Evolutionary conservation across 2,888 invertebrate species (phyloP).

Genomic region (Acholoe squamosa): DNA sequence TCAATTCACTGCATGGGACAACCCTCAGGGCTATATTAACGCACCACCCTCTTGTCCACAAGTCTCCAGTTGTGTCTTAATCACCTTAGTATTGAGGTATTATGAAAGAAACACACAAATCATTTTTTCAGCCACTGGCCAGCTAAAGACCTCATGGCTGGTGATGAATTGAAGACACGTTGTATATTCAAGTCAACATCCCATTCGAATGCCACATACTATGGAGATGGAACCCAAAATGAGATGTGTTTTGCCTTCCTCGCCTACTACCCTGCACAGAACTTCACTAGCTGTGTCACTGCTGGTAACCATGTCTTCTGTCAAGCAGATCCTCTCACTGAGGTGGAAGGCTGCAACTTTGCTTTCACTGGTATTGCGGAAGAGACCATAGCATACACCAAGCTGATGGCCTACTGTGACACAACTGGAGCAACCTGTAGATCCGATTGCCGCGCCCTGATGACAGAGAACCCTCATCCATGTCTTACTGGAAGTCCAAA

Average conservation of each 20-base stretch:
- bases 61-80: too few relatives aligned
- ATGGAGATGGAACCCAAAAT: conserved; percentile 66
- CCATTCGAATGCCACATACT: conserved; percentile 37
- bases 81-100: too few relatives aligned
- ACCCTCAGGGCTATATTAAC: too few relatives aligned
- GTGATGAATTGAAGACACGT: conserved; percentile 69
- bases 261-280: conserved; percentile 52
- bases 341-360: neutral
- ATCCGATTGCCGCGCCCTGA: neutral
- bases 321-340: neutral
- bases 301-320: neutral
- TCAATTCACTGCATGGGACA: too few relatives aligned
- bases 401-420: neutral
- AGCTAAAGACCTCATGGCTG: conserved; percentile 68
- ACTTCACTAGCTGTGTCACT: neutral
- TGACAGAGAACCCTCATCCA: neutral
- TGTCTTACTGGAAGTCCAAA: conserved; percentile 2
- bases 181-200: conserved; percentile 68
- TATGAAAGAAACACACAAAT: too few relatives aligned
- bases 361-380: neutral
- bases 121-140: conserved; percentile 12
- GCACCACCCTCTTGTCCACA: too few relatives aligned
- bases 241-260: conserved; percentile 67
- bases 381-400: neutral
- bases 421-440: neutral